Conservation (phyloP, 2,888 invertebrate species). For the Entomobrya multifasciata region DNA sequence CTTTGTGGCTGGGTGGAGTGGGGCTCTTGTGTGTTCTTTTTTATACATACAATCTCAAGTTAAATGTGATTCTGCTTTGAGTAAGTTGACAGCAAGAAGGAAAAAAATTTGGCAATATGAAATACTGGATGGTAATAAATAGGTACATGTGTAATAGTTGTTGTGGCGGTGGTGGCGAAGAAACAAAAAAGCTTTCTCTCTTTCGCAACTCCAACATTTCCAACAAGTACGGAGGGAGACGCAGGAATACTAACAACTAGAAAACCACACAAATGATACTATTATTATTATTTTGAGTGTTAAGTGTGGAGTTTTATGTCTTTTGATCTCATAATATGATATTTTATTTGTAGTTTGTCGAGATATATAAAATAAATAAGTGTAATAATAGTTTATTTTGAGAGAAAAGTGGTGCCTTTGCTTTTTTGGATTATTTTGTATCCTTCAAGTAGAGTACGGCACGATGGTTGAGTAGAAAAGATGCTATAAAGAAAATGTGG, state of each 20-base stretch:
- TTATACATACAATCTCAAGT: not conserved
- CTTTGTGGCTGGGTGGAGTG: too few relatives aligned
- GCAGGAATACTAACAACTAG: not conserved
- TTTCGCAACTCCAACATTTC: too few relatives aligned
- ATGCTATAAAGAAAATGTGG: constrained; percentile 1
- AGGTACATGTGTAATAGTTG: not conserved
- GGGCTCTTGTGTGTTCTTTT: too few relatives aligned
- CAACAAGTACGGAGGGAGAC: too few relatives aligned
- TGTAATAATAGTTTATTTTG: not conserved
- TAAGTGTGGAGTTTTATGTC: not conserved
- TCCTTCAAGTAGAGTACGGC: not conserved
- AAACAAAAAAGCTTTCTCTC: not conserved
- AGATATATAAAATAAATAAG: constrained; percentile 7
- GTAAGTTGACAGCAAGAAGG: constrained; percentile 17
- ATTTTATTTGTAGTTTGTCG: constrained; percentile 14
- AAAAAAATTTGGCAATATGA: constrained; percentile 31
- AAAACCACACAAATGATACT: not conserved
- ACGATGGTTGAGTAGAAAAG: too few relatives aligned
- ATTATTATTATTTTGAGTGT: not conserved
- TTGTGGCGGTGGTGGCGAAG: too few relatives aligned
- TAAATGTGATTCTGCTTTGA: not conserved
- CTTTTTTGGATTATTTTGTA: not conserved
- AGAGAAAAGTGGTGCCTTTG: too few relatives aligned
- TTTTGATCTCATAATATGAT: constrained; percentile 24
- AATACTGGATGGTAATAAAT: constrained; percentile 1